Percentiles rank a stretch among this genome's conserved stretches.
phyloP scores from a whole-genome alignment of 2,888 invertebrate genomes.

The Cephus spinipes region DNA sequence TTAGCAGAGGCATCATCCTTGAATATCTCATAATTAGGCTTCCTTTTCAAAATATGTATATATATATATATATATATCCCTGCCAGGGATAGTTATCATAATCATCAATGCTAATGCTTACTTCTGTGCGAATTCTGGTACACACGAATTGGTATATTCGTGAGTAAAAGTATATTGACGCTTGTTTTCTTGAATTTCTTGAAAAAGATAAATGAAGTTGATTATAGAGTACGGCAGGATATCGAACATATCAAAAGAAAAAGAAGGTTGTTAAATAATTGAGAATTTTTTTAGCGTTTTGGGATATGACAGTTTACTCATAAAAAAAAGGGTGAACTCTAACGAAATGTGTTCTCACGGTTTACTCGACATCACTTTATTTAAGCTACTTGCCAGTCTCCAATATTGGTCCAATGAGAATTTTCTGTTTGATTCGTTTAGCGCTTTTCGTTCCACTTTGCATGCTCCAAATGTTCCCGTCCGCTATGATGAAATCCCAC shows the following conservation, averaged over 20 bases:
- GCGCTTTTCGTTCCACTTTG: background rate
- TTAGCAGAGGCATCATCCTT: background rate
- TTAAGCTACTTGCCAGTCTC: background rate
- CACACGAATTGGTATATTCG: background rate
- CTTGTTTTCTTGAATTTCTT: too few relatives aligned
- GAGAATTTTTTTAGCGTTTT: background rate
- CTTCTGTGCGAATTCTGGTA: background rate
- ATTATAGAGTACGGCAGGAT: background rate
- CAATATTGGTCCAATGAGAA: background rate
- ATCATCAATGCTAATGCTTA: background rate
- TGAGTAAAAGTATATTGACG: too few relatives aligned
- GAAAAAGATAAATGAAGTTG: too few relatives aligned
- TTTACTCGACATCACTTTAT: background rate
- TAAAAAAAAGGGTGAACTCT: background rate
- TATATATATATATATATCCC: background rate
- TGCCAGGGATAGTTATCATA: background rate
- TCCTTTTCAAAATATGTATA: background rate
- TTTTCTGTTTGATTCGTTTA: background rate
- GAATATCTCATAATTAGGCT: background rate
- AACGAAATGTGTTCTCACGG: background rate
- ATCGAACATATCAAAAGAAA: background rate
- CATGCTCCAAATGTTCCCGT: background rate
- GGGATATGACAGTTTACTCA: background rate
- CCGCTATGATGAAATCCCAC: background rate
- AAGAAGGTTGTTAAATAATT: too few relatives aligned